Percentiles rank a stretch among this genome's conserved stretches.
phyloP scores from a whole-genome alignment of 2,888 invertebrate genomes.

The Serripes groenlandicus region DNA sequence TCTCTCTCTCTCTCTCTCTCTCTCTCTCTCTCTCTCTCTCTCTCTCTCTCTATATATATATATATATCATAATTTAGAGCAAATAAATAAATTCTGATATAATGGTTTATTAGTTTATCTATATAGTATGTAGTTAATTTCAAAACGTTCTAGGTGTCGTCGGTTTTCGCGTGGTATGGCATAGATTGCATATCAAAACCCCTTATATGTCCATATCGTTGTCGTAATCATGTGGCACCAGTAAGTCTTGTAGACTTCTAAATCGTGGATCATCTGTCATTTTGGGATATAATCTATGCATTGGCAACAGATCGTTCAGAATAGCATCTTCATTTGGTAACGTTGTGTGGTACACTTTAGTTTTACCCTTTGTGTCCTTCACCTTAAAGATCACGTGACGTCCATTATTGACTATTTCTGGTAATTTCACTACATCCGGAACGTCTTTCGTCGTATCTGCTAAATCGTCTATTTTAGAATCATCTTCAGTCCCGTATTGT shows the following conservation, averaged over 20 bases:
- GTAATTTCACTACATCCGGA: conserved; percentile 49
- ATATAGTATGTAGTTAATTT: no score
- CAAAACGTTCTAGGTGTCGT: no score
- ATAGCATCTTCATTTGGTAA: conserved; percentile 53
- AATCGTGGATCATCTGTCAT: conserved; percentile 77
- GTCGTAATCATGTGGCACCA: conserved; percentile 58
- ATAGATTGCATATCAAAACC: no score
- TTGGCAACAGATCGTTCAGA: conserved; percentile 67
- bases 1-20: no score
- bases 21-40: no score
- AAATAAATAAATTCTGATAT: no score
- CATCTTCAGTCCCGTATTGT: neutral
- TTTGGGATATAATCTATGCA: conserved; percentile 63
- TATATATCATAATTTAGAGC: no score
- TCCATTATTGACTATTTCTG: conserved; percentile 38
- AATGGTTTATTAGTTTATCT: no score
- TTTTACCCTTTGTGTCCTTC: conserved; percentile 68
- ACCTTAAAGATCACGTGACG: conserved; percentile 72
- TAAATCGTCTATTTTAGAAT: neutral
- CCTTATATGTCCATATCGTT: no score
- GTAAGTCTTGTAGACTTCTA: conserved; percentile 69
- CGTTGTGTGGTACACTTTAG: conserved; percentile 72
- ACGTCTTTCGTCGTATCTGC: neutral
- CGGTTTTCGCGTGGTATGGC: no score
- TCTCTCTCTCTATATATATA: no score